Evolutionary conservation across 1,140 invertebrate genomes (phyloP).

Genomic region (Polyergus mexicanus): DNA sequence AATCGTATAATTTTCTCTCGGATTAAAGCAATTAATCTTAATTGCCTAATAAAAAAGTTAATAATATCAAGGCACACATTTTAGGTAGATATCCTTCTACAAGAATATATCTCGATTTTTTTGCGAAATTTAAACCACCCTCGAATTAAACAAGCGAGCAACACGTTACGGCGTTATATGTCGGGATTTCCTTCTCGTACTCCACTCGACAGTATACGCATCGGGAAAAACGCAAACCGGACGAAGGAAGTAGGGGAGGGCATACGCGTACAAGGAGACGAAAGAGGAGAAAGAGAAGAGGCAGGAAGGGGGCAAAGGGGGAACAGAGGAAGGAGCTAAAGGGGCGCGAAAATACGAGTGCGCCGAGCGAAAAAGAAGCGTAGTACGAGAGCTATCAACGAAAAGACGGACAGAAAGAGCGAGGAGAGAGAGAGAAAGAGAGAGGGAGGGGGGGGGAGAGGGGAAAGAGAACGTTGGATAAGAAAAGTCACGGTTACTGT

Average conservation of each 20-base stretch:
- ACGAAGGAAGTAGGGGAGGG: slow-evolving; percentile 61
- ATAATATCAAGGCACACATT: background rate
- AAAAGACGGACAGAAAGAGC: background rate
- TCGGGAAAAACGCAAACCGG: slow-evolving; percentile 78
- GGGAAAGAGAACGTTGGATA: slow-evolving; percentile 67
- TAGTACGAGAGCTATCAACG: slow-evolving; percentile 26
- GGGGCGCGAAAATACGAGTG: slow-evolving; percentile 36
- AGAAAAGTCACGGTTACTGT: slow-evolving; percentile 82
- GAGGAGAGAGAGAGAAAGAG: background rate
- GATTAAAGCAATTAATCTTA: background rate
- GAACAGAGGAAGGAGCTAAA: slow-evolving; percentile 10
- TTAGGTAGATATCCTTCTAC: background rate
- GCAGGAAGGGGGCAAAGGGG: background rate
- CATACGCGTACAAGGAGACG: slow-evolving; percentile 49
- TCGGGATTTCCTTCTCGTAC: slow-evolving; percentile 29
- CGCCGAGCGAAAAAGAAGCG: background rate
- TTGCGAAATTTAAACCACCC: background rate
- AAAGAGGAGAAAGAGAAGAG: slow-evolving; percentile 35
- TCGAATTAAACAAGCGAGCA: background rate
- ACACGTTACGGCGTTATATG: background rate
- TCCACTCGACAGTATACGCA: slow-evolving; percentile 71
- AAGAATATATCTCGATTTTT: background rate
- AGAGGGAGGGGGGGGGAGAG: slow-evolving; percentile 1
- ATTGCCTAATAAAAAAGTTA: background rate
- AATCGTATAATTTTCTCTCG: background rate